phyloP scores from a whole-genome alignment of 2,113 vertebrate species.

The Oncorhynchus kisutch region DNA sequence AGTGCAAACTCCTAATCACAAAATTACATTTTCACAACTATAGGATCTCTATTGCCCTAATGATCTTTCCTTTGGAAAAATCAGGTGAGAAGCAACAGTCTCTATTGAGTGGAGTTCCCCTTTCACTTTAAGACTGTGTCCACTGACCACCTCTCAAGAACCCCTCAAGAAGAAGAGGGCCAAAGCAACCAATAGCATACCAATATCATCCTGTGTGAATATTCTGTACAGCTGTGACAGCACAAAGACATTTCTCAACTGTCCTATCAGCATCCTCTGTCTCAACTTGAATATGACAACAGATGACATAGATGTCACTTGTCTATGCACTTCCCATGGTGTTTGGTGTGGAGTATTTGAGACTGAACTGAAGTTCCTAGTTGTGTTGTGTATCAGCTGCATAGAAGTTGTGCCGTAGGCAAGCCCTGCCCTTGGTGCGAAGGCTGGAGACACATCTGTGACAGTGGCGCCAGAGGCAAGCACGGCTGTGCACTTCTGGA shows the following conservation, averaged over 20 bases:
- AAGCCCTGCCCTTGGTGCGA: neutral
- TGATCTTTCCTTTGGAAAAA: too few species aligned
- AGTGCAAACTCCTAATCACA: neutral
- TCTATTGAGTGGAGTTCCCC: too few species aligned
- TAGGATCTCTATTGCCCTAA: too few species aligned
- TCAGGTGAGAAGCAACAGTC: too few species aligned
- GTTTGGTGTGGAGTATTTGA: neutral
- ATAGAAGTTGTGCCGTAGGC: neutral
- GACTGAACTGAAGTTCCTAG: neutral
- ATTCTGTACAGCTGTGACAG: neutral
- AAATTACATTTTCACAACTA: too few species aligned
- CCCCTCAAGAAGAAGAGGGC: too few species aligned
- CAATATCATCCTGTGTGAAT: too few species aligned
- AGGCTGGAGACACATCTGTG: conserved; percentile 1
- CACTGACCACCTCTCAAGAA: too few species aligned
- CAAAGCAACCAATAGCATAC: too few species aligned
- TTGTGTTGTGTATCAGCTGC: conserved; percentile 2
- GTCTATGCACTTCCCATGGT: neutral
- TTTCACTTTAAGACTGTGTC: too few species aligned
- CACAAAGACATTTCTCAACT: neutral
- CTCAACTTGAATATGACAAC: neutral
- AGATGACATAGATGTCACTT: neutral
- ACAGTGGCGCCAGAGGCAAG: neutral
- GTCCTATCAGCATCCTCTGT: neutral
- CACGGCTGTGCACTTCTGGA: neutral